Evolutionary conservation across 1,140 invertebrate genomes (phyloP).

Genomic region (Drosophila navojoa): DNA sequence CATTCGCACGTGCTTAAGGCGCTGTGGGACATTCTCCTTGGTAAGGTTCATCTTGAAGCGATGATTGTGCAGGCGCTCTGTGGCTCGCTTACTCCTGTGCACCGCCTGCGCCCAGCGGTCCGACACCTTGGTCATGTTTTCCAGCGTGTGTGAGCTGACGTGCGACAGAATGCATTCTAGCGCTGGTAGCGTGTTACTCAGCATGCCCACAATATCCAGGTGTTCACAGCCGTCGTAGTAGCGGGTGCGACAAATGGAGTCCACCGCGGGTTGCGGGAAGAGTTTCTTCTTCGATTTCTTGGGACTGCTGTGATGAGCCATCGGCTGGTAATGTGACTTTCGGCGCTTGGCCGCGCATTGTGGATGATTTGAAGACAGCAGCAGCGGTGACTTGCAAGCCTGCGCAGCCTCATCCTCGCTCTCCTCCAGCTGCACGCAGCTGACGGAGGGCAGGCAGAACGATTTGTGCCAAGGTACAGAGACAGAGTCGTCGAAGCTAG

Average conservation of each 20-base stretch:
- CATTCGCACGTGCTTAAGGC: constrained; percentile 33
- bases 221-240: constrained; percentile 60
- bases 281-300: constrained; percentile 68
- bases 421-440: constrained; percentile 2
- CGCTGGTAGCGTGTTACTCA: constrained; percentile 52
- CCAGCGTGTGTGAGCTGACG: constrained; percentile 53
- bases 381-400: constrained; percentile 35
- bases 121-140: constrained; percentile 62
- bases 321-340: constrained; percentile 37
- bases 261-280: constrained; percentile 34
- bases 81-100: constrained; percentile 31
- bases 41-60: constrained; percentile 57
- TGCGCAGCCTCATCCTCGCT: constrained; percentile 5
- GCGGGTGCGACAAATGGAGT: constrained; percentile 30
- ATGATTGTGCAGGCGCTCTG: constrained; percentile 59
- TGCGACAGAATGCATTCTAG: constrained; percentile 59
- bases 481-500: constrained; percentile 2
- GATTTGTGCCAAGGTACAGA: constrained; percentile 23
- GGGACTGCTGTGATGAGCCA: constrained; percentile 58
- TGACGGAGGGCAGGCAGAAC: constrained; percentile 5
- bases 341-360: constrained; percentile 44
- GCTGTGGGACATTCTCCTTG: constrained; percentile 54
- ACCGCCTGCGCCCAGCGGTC: constrained; percentile 53
- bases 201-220: constrained; percentile 59
- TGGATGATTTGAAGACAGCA: constrained; percentile 13